phyloP scores from a whole-genome alignment of 2,113 vertebrate genomes.

The Chaenocephalus aceratus region DNA sequence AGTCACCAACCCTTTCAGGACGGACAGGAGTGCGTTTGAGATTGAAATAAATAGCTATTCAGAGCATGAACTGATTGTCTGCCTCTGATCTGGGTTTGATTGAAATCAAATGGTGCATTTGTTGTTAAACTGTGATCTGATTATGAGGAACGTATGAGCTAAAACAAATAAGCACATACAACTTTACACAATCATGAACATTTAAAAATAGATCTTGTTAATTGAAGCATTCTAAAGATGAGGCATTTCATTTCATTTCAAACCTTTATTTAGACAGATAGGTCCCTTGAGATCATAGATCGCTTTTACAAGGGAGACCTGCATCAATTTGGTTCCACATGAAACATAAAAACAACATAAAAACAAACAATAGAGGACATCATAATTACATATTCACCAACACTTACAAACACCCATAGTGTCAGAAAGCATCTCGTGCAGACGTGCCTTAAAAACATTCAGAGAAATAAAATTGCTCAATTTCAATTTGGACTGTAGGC shows the following conservation, averaged over 20 bases:
- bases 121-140: constrained; percentile 3
- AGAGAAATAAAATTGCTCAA: too few species aligned
- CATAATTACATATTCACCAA: too few species aligned
- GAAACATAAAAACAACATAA: too few species aligned
- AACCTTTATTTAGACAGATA: too few species aligned
- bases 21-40: neutral
- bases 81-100: neutral
- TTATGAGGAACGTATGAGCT: neutral
- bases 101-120: neutral
- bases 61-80: neutral
- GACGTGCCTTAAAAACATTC: too few species aligned
- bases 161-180: neutral
- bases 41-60: constrained; percentile 10
- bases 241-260: neutral
- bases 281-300: too few species aligned
- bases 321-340: too few species aligned
- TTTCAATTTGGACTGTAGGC: too few species aligned
- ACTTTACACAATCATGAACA: constrained; percentile 5
- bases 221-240: constrained; percentile 3
- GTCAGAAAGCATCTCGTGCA: too few species aligned
- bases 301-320: too few species aligned
- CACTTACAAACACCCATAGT: too few species aligned
- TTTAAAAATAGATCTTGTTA: neutral
- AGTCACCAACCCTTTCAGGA: neutral
- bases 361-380: too few species aligned